Conservation (phyloP, 2,797 vertebrate species). For the Arvicola amphibius region DNA sequence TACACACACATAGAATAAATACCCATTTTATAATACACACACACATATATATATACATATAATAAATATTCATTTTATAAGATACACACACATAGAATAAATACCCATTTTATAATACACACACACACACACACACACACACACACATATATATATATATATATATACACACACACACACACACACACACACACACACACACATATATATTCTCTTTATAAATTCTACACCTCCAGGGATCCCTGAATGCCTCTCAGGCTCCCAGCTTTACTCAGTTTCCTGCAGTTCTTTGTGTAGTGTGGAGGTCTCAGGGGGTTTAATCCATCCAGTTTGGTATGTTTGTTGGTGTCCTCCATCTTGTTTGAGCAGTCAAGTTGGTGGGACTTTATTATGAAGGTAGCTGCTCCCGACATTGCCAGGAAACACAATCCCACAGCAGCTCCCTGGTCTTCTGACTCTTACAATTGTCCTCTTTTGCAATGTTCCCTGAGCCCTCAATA, state of each 20-base stretch:
- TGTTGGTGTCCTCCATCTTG: not conserved
- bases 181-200: no score
- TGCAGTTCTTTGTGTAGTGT: not conserved
- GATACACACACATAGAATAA: not conserved
- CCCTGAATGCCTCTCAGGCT: not conserved
- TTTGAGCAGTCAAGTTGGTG: not conserved
- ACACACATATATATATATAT: no score
- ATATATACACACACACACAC: not conserved
- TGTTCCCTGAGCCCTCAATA: not conserved
- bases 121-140: no score
- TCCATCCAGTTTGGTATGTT: not conserved
- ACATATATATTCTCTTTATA: not conserved
- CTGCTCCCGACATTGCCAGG: not conserved
- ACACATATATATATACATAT: no score
- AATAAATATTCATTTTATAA: no score
- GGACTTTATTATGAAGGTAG: not conserved
- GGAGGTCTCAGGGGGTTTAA: not conserved
- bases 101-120: no score
- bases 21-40: no score
- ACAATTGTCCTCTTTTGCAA: not conserved
- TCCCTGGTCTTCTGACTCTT: not conserved
- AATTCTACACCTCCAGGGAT: not conserved
- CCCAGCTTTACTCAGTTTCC: not conserved
- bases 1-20: no score
- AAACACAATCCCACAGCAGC: not conserved